A percentile compares a stretch with the other conserved stretches of the same genome.
Conservation (phyloP, 2,113 vertebrate species). For the Ochotona princeps region DNA sequence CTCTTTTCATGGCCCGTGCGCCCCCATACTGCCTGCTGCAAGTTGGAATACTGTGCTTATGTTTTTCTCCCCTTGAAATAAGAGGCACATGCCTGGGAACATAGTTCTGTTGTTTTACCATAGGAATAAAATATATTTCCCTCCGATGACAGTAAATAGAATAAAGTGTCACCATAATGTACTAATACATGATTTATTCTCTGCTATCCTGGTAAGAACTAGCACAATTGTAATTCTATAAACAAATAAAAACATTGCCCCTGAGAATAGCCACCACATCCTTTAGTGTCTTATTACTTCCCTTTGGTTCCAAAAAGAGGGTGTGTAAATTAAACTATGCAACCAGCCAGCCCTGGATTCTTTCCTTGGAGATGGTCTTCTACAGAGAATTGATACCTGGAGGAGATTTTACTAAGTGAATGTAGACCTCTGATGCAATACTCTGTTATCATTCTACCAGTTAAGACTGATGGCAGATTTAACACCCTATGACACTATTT, state of each 20-base stretch:
- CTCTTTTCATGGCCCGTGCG: slow-evolving; percentile 10
- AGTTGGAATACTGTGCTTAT: slow-evolving; percentile 41
- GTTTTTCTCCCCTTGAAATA: slow-evolving; percentile 39
- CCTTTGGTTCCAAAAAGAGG: neutral
- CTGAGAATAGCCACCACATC: neutral
- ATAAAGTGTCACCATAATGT: neutral
- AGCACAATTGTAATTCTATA: slow-evolving; percentile 47
- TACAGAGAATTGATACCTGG: neutral
- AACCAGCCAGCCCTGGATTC: neutral
- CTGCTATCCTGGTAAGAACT: slow-evolving; percentile 6
- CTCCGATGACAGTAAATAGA: neutral
- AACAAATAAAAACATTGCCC: slow-evolving; percentile 45
- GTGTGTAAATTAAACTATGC: neutral
- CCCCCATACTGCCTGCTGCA: neutral
- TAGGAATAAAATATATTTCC: slow-evolving; percentile 12
- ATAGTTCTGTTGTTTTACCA: slow-evolving; percentile 45
- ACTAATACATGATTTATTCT: slow-evolving; percentile 45
- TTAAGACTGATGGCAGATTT: neutral
- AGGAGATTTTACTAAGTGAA: slow-evolving; percentile 28
- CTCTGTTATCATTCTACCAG: slow-evolving; percentile 30
- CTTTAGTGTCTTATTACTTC: slow-evolving; percentile 52
- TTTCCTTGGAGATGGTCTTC: slow-evolving; percentile 23
- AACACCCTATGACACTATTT: neutral
- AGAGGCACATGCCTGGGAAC: neutral
- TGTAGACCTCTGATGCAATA: neutral